A percentile compares a stretch with the other conserved stretches of the same genome.
Evolutionary conservation across 2,113 vertebrate genomes (phyloP).

Genomic region (Origma solitaria): DNA sequence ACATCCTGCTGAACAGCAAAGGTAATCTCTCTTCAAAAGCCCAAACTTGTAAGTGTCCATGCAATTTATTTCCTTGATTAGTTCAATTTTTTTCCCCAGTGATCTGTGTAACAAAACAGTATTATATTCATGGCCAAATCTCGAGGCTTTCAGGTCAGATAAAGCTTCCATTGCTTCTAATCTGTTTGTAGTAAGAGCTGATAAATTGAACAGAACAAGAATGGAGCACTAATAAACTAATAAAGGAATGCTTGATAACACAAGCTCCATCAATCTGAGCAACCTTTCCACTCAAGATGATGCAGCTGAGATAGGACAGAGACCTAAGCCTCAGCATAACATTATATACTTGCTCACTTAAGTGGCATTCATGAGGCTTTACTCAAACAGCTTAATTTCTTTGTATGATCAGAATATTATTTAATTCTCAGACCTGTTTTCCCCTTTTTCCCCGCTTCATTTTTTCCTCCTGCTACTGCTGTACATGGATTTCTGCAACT

Average conservation of each 20-base stretch:
- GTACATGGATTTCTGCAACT: accelerated
- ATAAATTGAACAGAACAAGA: background rate
- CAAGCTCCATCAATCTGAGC: background rate
- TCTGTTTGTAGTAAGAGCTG: background rate
- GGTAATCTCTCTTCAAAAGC: background rate
- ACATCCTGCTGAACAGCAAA: background rate
- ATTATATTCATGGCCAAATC: background rate
- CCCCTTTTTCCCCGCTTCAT: background rate
- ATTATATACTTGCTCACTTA: background rate
- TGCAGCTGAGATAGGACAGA: background rate
- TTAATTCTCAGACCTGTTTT: background rate
- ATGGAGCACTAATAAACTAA: background rate
- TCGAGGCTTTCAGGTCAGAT: background rate
- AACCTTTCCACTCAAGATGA: background rate
- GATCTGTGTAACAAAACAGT: background rate
- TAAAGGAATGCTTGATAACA: background rate
- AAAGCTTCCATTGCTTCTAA: background rate
- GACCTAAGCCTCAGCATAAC: background rate
- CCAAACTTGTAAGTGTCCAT: background rate
- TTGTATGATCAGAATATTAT: background rate
- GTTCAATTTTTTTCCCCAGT: background rate
- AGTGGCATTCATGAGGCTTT: background rate
- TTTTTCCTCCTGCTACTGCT: background rate
- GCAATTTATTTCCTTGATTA: background rate
- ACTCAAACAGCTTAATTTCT: background rate